These are phyloP conservation scores for Alsophila aescularia DNA, from an alignment of 2,888 invertebrate species.

Conservation along the genomic window DNA sequence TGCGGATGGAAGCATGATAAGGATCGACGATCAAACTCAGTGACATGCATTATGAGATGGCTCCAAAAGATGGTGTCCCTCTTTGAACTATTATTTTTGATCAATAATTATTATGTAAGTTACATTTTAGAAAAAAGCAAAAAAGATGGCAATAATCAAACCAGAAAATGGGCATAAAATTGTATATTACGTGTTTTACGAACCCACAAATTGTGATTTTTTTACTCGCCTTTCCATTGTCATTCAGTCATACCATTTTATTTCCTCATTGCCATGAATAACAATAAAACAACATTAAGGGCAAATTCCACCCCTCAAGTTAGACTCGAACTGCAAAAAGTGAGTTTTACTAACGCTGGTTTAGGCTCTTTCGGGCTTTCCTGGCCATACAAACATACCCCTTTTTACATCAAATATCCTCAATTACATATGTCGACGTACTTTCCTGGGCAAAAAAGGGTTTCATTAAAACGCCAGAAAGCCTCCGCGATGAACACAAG, in stretches of 20 bases:
- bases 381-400: slow-evolving; percentile 36
- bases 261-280: slow-evolving; percentile 19
- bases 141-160: too few species aligned
- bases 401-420: slow-evolving; percentile 41
- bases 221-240: not conserved
- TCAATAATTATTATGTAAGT: too few species aligned
- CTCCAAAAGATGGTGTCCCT: too few species aligned
- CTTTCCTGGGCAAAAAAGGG: slow-evolving; percentile 37
- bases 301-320: slow-evolving; percentile 25
- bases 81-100: too few species aligned
- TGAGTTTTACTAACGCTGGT: slow-evolving; percentile 32
- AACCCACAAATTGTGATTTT: too few species aligned
- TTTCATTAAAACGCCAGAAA: slow-evolving; percentile 32
- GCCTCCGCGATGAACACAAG: slow-evolving; percentile 23
- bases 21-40: too few species aligned
- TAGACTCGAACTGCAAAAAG: slow-evolving; percentile 35
- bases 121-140: too few species aligned
- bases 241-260: slow-evolving; percentile 1
- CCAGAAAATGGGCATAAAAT: too few species aligned
- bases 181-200: too few species aligned
- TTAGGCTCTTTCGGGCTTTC: slow-evolving; percentile 20
- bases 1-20: too few species aligned
- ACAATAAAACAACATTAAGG: slow-evolving; percentile 31
- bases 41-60: too few species aligned
- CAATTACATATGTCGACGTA: slow-evolving; percentile 36